phyloP scores from a whole-genome alignment of 2,888 invertebrate species.

The Horisme vitalbata region DNA sequence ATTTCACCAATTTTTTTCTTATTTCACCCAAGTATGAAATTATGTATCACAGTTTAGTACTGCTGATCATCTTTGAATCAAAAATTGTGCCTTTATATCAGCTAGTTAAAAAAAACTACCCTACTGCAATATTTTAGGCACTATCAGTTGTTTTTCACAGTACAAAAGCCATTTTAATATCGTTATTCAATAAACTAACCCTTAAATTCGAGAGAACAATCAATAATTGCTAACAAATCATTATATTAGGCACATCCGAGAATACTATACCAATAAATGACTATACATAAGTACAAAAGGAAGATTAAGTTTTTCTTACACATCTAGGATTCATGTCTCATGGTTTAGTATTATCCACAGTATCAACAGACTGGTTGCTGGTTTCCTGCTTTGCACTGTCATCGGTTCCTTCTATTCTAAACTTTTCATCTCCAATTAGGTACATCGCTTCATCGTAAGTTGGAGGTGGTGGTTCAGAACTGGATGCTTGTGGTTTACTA shows the following conservation, averaged over 20 bases:
- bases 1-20: too few species aligned
- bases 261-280: conserved; percentile 63
- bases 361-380: conserved; percentile 55
- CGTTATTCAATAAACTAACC: conserved; percentile 13
- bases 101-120: too few species aligned
- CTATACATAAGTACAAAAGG: conserved; percentile 76
- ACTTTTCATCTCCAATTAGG: conserved; percentile 75
- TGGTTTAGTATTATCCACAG: conserved; percentile 64
- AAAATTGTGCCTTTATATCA: too few species aligned
- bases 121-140: conserved; percentile 1
- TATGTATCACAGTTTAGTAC: too few species aligned
- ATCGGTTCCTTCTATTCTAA: conserved; percentile 54
- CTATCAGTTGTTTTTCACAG: conserved; percentile 17
- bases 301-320: conserved; percentile 71
- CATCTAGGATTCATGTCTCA: conserved; percentile 44
- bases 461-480: conserved; percentile 84
- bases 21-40: too few species aligned
- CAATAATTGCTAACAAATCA: conserved; percentile 65
- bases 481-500: conserved; percentile 71
- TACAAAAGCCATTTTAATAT: conserved; percentile 22
- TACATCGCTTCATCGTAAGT: conserved; percentile 86
- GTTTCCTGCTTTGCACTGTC: conserved; percentile 68
- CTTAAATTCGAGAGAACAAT: conserved; percentile 43
- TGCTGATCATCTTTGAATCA: too few species aligned
- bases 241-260: conserved; percentile 77